phyloP scores from a whole-genome alignment of 1,140 invertebrate genomes.

The Drosophila carrolli region DNA sequence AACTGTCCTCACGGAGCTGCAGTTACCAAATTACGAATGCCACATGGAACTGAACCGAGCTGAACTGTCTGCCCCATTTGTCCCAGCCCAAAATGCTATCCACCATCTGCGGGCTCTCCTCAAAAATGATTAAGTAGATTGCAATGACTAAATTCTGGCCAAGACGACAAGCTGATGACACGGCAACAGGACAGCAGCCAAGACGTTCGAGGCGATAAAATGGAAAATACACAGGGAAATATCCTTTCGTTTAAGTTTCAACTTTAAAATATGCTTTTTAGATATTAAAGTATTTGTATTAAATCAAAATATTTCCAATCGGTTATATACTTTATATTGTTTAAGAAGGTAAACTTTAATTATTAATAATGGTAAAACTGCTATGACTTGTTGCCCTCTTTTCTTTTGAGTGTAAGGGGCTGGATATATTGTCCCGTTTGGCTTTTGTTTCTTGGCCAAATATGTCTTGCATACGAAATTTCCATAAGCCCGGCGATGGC shows the following conservation, averaged over 20 bases:
- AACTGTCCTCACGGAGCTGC: slow-evolving; percentile 23
- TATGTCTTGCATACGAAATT: slow-evolving; percentile 78
- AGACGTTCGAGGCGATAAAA: slow-evolving; percentile 38
- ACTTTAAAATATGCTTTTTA: no score
- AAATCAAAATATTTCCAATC: no score
- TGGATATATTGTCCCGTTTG: slow-evolving; percentile 60
- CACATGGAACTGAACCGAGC: slow-evolving; percentile 29
- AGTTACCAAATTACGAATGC: slow-evolving; percentile 75
- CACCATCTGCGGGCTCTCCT: neutral
- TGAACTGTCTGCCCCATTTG: slow-evolving; percentile 14
- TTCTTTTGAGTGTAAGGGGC: slow-evolving; percentile 8
- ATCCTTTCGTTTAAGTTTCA: no score
- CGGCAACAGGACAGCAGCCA: slow-evolving; percentile 8
- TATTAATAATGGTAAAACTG: no score
- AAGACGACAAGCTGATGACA: slow-evolving; percentile 69
- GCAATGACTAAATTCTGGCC: slow-evolving; percentile 77
- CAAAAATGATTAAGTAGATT: slow-evolving; percentile 81
- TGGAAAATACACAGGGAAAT: slow-evolving; percentile 4
- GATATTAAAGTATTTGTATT: no score
- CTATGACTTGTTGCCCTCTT: neutral
- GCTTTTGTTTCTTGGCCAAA: slow-evolving; percentile 70
- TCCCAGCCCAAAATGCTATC: neutral
- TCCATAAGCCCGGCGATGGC: slow-evolving; percentile 32
- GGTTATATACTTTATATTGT: no score
- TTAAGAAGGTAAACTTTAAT: no score